These are phyloP conservation scores for Pogonognathellus flavescens DNA, from an alignment of 1,140 invertebrate species.

Conservation along the genomic window DNA sequence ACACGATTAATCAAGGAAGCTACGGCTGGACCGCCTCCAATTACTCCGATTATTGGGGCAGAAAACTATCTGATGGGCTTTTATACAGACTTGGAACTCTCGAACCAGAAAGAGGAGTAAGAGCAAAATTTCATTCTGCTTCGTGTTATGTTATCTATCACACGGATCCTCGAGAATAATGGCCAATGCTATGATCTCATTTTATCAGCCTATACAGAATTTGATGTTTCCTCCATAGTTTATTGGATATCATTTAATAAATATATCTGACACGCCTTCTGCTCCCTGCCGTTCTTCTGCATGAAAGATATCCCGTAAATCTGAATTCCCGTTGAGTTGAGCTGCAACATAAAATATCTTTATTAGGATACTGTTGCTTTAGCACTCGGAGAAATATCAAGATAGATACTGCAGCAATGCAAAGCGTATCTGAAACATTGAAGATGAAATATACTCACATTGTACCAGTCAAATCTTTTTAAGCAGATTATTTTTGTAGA, in stretches of 20 bases:
- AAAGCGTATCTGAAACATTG: too few relatives aligned
- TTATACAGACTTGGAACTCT: conserved; percentile 80
- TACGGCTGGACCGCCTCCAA: conserved; percentile 83
- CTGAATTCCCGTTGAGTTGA: neutral
- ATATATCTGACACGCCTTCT: neutral
- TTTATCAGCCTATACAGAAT: neutral
- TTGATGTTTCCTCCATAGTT: conserved; percentile 1
- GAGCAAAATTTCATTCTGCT: conserved; percentile 36
- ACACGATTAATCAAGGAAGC: conserved; percentile 76
- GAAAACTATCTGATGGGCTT: conserved; percentile 83
- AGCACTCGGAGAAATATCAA: too few relatives aligned
- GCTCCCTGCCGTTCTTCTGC: neutral
- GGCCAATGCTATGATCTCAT: neutral
- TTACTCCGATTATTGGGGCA: conserved; percentile 86
- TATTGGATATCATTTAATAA: neutral
- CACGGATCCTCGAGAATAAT: neutral
- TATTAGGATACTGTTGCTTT: too few relatives aligned
- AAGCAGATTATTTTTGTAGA: too few relatives aligned
- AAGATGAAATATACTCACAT: too few relatives aligned
- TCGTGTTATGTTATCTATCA: neutral
- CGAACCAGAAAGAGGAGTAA: conserved; percentile 73
- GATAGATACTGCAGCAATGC: too few relatives aligned
- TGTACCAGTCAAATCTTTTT: too few relatives aligned
- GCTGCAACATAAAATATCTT: too few relatives aligned
- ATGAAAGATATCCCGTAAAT: neutral